Percentiles rank a stretch among this genome's conserved stretches.
These are phyloP conservation scores for Pachymerium ferrugineum DNA, from an alignment of 2,888 invertebrate species.

Conservation along the genomic window DNA sequence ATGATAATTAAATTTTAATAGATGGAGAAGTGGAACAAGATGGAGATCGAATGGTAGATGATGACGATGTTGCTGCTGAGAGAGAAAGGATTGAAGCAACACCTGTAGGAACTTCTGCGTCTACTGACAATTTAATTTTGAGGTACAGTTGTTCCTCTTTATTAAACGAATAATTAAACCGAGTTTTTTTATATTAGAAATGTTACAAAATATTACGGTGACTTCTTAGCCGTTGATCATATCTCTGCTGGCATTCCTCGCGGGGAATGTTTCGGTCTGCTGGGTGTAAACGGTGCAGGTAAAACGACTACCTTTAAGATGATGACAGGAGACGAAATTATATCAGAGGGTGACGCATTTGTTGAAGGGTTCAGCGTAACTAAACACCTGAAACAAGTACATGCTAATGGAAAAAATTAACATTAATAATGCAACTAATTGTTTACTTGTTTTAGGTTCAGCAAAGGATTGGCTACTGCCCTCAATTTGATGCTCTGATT, in stretches of 20 bases:
- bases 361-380: conserved; percentile 40
- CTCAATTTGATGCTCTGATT: conserved; percentile 68
- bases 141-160: conserved; percentile 38
- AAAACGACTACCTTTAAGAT: conserved; percentile 79
- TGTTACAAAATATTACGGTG: conserved; percentile 62
- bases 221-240: conserved; percentile 71
- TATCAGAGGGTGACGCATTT: conserved; percentile 49
- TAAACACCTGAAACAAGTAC: conserved; percentile 40
- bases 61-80: conserved; percentile 41
- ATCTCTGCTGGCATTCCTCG: conserved; percentile 63
- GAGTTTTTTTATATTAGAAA: neutral
- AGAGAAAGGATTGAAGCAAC: conserved; percentile 42
- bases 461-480: conserved; percentile 60
- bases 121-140: conserved; percentile 43
- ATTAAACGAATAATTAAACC: neutral
- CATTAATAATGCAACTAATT: neutral
- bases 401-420: too few relatives aligned
- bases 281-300: conserved; percentile 81
- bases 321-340: conserved; percentile 52
- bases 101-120: conserved; percentile 40
- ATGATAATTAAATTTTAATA: neutral
- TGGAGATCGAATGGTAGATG: conserved; percentile 35
- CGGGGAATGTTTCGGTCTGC: conserved; percentile 72
- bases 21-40: conserved; percentile 13
- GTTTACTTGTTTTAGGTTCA: conserved; percentile 41